A percentile compares a stretch with the other conserved stretches of the same genome.
These are phyloP conservation scores for Laterallus jamaicensis DNA, from an alignment of 2,113 vertebrate genomes.

Conservation along the genomic window DNA sequence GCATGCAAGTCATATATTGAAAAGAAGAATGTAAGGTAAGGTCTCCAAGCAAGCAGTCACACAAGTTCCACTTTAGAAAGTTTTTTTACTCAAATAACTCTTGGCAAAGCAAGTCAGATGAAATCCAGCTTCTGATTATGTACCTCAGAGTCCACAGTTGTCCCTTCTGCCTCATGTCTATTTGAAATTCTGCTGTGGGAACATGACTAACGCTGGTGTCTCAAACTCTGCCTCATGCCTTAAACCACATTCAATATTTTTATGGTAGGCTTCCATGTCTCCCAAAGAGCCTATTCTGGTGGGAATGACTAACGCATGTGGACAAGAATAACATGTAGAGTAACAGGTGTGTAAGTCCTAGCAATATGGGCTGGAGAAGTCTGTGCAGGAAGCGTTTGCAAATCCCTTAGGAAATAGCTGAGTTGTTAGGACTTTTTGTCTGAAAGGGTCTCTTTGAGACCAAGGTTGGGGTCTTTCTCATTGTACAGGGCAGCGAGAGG, in stretches of 20 bases:
- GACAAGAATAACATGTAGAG: not conserved
- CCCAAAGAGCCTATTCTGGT: not conserved
- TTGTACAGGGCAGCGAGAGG: not conserved
- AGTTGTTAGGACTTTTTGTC: not conserved
- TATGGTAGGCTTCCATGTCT: not conserved
- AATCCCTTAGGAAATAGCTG: not conserved
- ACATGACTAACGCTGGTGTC: not conserved
- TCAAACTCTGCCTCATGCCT: not conserved
- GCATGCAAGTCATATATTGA: not conserved
- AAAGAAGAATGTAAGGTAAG: not conserved
- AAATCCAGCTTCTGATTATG: not conserved
- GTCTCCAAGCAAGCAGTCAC: not conserved
- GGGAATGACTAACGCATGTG: not conserved
- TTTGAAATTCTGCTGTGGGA: not conserved
- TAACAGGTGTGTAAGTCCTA: not conserved
- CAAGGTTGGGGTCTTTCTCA: not conserved
- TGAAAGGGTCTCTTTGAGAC: not conserved
- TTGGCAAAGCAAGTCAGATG: not conserved
- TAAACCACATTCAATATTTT: not conserved
- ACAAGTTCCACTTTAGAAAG: not conserved
- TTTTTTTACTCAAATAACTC: not conserved
- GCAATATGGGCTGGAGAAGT: not conserved
- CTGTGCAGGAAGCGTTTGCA: not conserved
- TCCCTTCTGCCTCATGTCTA: not conserved
- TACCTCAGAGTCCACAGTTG: not conserved